Evolutionary conservation across 2,888 invertebrate species (phyloP).

Genomic region (Ormyrus pomaceus): DNA sequence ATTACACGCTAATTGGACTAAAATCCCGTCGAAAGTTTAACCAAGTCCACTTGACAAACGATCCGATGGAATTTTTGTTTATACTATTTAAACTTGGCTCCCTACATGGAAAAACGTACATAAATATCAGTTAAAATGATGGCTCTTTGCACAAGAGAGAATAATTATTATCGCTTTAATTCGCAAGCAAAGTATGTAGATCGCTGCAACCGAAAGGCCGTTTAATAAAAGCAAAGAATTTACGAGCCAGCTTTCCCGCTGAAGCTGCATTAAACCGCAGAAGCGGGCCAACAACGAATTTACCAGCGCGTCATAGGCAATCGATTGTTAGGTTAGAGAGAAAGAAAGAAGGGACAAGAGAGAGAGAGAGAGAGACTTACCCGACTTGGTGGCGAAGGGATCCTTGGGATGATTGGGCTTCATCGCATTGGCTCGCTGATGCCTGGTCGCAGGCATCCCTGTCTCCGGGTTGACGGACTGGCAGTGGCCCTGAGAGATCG

Average conservation of each 20-base stretch:
- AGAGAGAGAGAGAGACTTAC: slow-evolving; percentile 77
- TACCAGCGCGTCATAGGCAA: background rate
- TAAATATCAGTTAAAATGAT: background rate
- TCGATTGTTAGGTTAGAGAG: no score
- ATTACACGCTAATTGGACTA: slow-evolving; percentile 22
- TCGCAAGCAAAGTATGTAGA: no score
- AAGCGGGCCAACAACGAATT: slow-evolving; percentile 11
- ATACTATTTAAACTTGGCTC: slow-evolving; percentile 49
- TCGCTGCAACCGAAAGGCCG: background rate
- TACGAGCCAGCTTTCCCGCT: background rate
- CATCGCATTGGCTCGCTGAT: slow-evolving; percentile 90
- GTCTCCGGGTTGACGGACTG: slow-evolving; percentile 59
- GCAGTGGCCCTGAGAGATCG: slow-evolving; percentile 59
- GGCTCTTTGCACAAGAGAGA: background rate
- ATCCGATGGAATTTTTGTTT: slow-evolving; percentile 39
- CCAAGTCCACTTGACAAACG: slow-evolving; percentile 39
- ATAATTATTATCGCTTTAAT: no score
- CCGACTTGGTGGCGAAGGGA: slow-evolving; percentile 87
- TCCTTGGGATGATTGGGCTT: slow-evolving; percentile 92
- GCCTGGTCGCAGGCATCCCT: slow-evolving; percentile 78
- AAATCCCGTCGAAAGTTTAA: slow-evolving; percentile 48
- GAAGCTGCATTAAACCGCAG: slow-evolving; percentile 3
- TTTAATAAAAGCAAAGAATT: background rate
- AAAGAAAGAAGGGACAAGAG: no score
- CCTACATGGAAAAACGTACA: slow-evolving; percentile 28